Evolutionary conservation across 1,140 invertebrate genomes (phyloP).

Genomic region (Drosophila nikananu): DNA sequence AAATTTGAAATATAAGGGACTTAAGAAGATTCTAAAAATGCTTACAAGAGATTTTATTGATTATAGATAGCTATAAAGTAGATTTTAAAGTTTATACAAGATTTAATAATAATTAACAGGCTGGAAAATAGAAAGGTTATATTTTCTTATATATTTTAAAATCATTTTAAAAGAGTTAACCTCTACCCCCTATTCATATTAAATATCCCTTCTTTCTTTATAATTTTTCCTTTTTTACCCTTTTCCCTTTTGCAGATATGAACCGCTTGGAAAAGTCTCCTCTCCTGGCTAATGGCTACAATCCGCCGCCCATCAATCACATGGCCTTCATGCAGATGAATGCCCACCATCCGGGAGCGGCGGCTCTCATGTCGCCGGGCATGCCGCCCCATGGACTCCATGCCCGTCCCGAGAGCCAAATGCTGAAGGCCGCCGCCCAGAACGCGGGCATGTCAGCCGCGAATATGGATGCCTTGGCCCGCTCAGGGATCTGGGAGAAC

Average conservation of each 20-base stretch:
- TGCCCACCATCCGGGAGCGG: slow-evolving; percentile 88
- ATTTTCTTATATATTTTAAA: background rate
- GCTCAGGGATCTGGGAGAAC: slow-evolving; percentile 97
- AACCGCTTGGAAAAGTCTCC: slow-evolving; percentile 95
- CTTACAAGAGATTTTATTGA: too few species aligned
- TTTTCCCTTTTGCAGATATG: slow-evolving; percentile 87
- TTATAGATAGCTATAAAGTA: too few species aligned
- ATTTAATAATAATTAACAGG: background rate
- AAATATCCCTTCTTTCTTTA: slow-evolving; percentile 74
- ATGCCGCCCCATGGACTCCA: slow-evolving; percentile 92
- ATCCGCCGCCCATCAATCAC: slow-evolving; percentile 95
- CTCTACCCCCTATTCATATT: slow-evolving; percentile 19
- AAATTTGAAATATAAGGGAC: too few species aligned
- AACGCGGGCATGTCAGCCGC: slow-evolving; percentile 87
- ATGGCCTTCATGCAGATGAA: slow-evolving; percentile 95
- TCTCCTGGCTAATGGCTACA: slow-evolving; percentile 96
- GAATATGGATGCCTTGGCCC: slow-evolving; percentile 94
- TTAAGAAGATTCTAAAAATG: too few species aligned
- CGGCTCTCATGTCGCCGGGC: slow-evolving; percentile 94
- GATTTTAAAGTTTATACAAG: too few species aligned
- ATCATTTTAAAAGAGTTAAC: slow-evolving; percentile 2
- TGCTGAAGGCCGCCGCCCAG: slow-evolving; percentile 91
- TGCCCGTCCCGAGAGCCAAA: slow-evolving; percentile 89
- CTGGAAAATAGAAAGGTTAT: background rate
- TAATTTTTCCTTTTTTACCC: too few species aligned